A percentile compares a stretch with the other conserved stretches of the same genome.
phyloP scores from a whole-genome alignment of 1,140 invertebrate species.

The Bombus picipes region DNA sequence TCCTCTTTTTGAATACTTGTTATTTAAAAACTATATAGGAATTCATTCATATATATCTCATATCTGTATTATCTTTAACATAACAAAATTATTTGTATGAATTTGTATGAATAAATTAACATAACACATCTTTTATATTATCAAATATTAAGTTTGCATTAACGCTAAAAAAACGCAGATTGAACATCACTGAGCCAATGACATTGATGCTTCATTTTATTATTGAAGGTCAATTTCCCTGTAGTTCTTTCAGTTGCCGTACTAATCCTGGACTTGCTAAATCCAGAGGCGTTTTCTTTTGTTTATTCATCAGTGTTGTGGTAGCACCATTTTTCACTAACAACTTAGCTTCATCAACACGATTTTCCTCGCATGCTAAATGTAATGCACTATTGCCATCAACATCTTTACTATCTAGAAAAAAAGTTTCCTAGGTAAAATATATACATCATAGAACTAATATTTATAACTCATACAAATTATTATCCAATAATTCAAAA shows the following conservation, averaged over 20 bases:
- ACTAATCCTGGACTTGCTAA: constrained; percentile 82
- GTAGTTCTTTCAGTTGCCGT: constrained; percentile 69
- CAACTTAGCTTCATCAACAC: constrained; percentile 87
- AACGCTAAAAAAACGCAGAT: background rate
- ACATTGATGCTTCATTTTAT: background rate
- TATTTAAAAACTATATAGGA: background rate
- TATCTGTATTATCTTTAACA: background rate
- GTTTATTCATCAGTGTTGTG: constrained; percentile 86
- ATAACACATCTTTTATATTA: background rate
- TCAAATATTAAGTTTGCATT: background rate
- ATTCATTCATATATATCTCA: background rate
- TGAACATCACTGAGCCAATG: constrained; percentile 27
- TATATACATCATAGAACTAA: background rate
- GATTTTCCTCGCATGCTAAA: constrained; percentile 92
- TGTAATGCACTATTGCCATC: constrained; percentile 90
- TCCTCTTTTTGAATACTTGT: background rate
- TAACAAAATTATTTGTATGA: background rate
- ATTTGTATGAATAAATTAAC: background rate
- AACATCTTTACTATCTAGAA: constrained; percentile 84
- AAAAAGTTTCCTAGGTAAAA: constrained; percentile 2
- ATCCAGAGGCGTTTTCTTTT: constrained; percentile 88
- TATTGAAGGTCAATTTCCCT: constrained; percentile 8
- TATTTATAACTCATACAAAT: constrained; percentile 4
- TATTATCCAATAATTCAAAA: background rate
- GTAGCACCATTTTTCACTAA: constrained; percentile 88